Evolutionary conservation across 2,113 vertebrate species (phyloP).

Genomic region (Cochlearius cochlearius): DNA sequence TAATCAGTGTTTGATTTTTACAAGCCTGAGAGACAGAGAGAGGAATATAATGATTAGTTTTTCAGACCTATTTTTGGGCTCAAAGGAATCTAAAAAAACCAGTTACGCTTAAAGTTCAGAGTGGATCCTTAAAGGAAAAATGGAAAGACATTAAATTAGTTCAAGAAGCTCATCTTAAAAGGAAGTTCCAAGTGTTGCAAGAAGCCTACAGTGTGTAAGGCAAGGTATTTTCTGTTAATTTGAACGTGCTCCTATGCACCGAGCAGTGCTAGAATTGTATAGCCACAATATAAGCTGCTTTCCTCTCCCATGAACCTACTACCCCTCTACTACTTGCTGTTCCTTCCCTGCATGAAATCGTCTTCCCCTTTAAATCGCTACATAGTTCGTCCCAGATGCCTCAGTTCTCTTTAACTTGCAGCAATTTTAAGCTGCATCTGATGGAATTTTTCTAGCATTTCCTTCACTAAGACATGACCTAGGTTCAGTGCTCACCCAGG

Average conservation of each 20-base stretch:
- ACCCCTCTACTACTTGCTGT: background rate
- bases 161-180: background rate
- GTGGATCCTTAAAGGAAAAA: background rate
- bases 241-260: background rate
- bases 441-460: background rate
- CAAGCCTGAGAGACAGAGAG: background rate
- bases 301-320: background rate
- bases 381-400: background rate
- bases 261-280: background rate
- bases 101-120: background rate
- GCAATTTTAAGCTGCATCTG: background rate
- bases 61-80: background rate
- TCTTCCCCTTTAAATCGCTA: background rate
- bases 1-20: background rate
- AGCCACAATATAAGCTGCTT: background rate
- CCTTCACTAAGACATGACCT: background rate
- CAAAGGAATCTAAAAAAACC: background rate
- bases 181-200: background rate
- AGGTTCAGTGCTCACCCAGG: background rate
- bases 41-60: background rate
- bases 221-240: background rate
- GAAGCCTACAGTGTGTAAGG: background rate
- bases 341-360: background rate
- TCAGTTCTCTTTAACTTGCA: background rate
- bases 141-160: background rate